A percentile compares a stretch with the other conserved stretches of the same genome.
Conservation (phyloP, 2,888 invertebrate genomes). For the Laspeyria flexula region DNA sequence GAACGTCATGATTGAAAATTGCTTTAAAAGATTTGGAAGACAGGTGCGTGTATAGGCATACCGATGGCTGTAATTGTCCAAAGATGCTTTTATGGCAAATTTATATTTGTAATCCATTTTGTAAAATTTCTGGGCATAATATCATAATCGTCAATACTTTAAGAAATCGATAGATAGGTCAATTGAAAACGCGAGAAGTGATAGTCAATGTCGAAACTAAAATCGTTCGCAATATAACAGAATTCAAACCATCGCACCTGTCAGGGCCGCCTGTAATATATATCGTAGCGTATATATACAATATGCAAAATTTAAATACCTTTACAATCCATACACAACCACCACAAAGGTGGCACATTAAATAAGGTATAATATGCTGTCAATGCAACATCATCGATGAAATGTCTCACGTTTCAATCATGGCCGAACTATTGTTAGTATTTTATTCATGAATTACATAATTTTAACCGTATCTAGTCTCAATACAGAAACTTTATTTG, state of each 20-base stretch:
- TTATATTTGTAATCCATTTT: constrained; percentile 10
- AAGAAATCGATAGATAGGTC: too few species aligned
- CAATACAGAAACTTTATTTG: constrained; percentile 51
- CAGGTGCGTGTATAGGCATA: constrained; percentile 25
- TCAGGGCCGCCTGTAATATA: constrained; percentile 40
- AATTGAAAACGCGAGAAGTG: too few species aligned
- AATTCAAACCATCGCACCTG: constrained; percentile 40
- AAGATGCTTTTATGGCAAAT: constrained; percentile 25
- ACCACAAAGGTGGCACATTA: constrained; percentile 38
- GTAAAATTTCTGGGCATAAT: constrained; percentile 6
- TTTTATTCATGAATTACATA: constrained; percentile 41
- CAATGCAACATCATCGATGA: constrained; percentile 22
- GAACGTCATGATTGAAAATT: constrained; percentile 51
- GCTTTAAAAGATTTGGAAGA: constrained; percentile 46
- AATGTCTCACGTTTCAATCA: constrained; percentile 42
- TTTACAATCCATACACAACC: constrained; percentile 30
- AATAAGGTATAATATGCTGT: constrained; percentile 38
- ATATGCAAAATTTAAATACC: constrained; percentile 45
- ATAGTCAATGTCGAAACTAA: constrained; percentile 12
- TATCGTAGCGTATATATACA: constrained; percentile 38
- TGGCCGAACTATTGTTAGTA: constrained; percentile 32
- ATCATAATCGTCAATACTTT: too few species aligned
- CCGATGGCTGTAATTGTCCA: constrained; percentile 32
- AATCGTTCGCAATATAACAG: constrained; percentile 10
- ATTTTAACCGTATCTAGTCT: constrained; percentile 27